Evolutionary conservation across 1,140 invertebrate species (phyloP), one percentile per base, ranked within the genome.

Genomic region (Pararge aegeria): DNA sequence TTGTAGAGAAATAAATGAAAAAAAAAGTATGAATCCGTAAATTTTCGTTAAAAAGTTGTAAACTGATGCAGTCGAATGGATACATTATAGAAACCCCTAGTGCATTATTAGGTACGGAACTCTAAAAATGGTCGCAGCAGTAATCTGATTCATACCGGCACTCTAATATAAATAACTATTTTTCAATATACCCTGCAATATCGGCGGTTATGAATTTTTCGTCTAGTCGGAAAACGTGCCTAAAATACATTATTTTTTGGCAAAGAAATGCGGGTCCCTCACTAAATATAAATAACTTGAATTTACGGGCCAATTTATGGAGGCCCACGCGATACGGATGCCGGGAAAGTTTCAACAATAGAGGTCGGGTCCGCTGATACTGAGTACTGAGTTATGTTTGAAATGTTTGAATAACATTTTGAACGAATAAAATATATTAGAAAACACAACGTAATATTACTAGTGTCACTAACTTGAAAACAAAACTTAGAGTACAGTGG

Each of bases 131-230:
- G 24, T 4, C 24, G 24, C 30, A 34, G 3, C 1, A 34, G n/a
- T 57, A 68, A 61, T 65, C 63, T 34, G 27, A 55, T 61, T 60
- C 37, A 55, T 50, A 29, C 34, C 18, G 48, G 40, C 29, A 16
- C 49, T 57, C 56, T 68, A 42, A 68, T 67, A 61, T 58, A 73
- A 70, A 73, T 70, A 70, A 68, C 62, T 68, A 70, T 63, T 73
- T 73, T 73, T 73, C 70, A 73, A 73, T 73, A 73, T 64, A 61
- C 49, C 57, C 48, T 19, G 58, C 56, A 67, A 70, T 73, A 70
- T 64, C 56, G 55, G 68, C 51, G 52, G 59, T 73, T 70, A 73
- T 73, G 68, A 67, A 70, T 73, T 69, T 34, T 73, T 65, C 61
- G 62, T 70, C 53, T 62, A 58, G 53, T 44, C 64, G 54, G 29